These are phyloP conservation scores for Aphyosemion australe DNA, from an alignment of 2,113 vertebrate species.

Conservation along the genomic window DNA sequence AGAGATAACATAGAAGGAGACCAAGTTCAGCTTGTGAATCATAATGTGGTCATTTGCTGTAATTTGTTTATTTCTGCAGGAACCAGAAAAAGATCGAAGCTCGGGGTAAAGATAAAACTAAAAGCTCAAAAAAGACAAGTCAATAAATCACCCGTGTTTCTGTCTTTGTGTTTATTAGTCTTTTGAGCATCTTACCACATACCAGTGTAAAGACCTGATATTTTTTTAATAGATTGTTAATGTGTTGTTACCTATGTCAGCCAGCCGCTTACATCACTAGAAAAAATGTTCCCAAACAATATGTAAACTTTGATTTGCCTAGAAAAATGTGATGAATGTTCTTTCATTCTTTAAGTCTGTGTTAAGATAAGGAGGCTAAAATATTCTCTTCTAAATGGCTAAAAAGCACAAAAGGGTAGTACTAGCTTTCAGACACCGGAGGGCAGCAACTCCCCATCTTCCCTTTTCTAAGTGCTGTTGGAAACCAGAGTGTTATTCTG, in stretches of 20 bases:
- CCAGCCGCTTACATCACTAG: background rate
- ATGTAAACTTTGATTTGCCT: background rate
- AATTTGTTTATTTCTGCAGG: slow-evolving; percentile 67
- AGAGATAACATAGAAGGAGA: background rate
- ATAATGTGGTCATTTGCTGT: background rate
- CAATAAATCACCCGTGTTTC: slow-evolving; percentile 43
- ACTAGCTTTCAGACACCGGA: too few relatives aligned
- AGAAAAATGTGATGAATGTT: too few relatives aligned
- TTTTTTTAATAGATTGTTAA: background rate
- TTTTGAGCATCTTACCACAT: slow-evolving; percentile 10
- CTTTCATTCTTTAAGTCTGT: background rate
- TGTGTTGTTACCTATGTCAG: background rate
- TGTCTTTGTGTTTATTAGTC: slow-evolving; percentile 63
- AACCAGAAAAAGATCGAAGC: slow-evolving; percentile 65
- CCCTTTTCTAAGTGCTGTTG: too few relatives aligned
- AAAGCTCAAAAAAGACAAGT: slow-evolving; percentile 71
- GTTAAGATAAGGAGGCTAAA: background rate
- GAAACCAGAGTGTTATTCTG: too few relatives aligned
- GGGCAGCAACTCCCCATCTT: too few relatives aligned
- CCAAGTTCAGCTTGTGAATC: background rate
- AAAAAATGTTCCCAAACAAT: background rate
- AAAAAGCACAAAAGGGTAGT: too few relatives aligned
- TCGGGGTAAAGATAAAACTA: slow-evolving; percentile 52
- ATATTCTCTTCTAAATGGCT: too few relatives aligned
- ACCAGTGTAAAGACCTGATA: background rate